Base-by-base conservation (phyloP, 1,140 invertebrate genomes). In the Pseudomyrmex dendroicus region DNA sequence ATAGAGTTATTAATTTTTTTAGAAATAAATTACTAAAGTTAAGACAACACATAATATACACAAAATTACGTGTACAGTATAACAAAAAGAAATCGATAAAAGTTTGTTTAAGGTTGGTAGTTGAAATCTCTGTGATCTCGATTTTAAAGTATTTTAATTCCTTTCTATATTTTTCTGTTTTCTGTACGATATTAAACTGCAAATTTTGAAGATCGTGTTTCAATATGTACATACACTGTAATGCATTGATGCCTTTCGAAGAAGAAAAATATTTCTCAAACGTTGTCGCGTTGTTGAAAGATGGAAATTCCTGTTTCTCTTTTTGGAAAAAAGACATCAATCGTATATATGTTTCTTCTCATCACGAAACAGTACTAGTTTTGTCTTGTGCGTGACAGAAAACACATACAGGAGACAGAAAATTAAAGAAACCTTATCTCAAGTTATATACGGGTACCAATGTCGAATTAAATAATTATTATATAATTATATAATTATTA, bases 1-100 rank as follows among this genome's bases (percentile, higher is more conserved):
- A 73, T n/a, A 22, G 4, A 73, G 48, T 50, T 63, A 22, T 20
- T 73, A 35, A 54, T 73, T 74, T 63, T 62, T 63, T 74, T 74
- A 48, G 48, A 25, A 62, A 20, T 74, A 74, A 74, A 61, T 73
- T 54, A 46, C 46, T 22, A 44, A 20, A 62, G 54, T 72, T 73
- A 73, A 61, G 9, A 25, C 48, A 35, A 61, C 35, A 35, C 5
- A 35, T 35, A 35, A 35, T 35, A 35, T 35, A 35, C 35, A 35
- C 35, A 35, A 35, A 35, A 35, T 35, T 35, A 35, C 35, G 35
- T 35, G 35, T 35, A 35, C 35, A 35, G 35, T 35, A 35, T 35
- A 35, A 22, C 9, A 46, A 68, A 25, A 17, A 17, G 22, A 1
- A 35, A 44, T 56, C 20, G 20, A 4, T 15, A 72, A 4, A 56